phyloP scores from a whole-genome alignment of 1,140 invertebrate genomes.

The Idris sp. region DNA sequence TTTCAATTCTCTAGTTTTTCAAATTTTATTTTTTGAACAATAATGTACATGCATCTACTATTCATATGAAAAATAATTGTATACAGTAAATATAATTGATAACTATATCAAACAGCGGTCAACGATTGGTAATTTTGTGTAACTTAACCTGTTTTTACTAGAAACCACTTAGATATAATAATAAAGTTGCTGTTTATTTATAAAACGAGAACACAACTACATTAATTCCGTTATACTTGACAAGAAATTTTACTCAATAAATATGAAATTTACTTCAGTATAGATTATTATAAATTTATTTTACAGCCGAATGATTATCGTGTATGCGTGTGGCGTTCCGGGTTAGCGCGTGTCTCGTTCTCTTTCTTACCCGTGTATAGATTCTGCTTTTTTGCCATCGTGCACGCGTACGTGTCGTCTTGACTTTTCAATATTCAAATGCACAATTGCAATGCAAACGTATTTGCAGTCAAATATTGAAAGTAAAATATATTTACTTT shows the following conservation, averaged over 20 bases:
- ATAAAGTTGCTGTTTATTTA: too few relatives aligned
- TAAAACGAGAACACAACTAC: too few relatives aligned
- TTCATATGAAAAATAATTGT: too few relatives aligned
- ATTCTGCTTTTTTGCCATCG: conserved; percentile 57
- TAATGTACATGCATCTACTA: too few relatives aligned
- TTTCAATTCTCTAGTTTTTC: too few relatives aligned
- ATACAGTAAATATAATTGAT: too few relatives aligned
- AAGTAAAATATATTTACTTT: too few relatives aligned
- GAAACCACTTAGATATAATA: too few relatives aligned
- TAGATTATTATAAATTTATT: conserved; percentile 62
- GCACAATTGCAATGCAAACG: conserved; percentile 47
- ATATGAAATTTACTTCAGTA: conserved; percentile 36
- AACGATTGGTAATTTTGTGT: too few relatives aligned
- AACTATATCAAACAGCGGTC: too few relatives aligned
- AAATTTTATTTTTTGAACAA: too few relatives aligned
- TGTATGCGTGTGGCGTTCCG: conserved; percentile 71
- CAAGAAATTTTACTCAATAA: conserved; percentile 43
- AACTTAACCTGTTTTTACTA: too few relatives aligned
- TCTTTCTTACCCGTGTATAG: conserved; percentile 53
- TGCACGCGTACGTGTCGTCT: conserved; percentile 61
- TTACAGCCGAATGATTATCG: conserved; percentile 61
- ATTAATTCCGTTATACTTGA: conserved; percentile 16
- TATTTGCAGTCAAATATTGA: conserved; percentile 38
- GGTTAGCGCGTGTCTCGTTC: conserved; percentile 69
- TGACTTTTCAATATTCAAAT: conserved; percentile 60